A percentile compares a stretch with the other conserved stretches of the same genome.
These are phyloP conservation scores for Saccostrea cuccullata DNA, from an alignment of 1,140 invertebrate species.

Conservation along the genomic window DNA sequence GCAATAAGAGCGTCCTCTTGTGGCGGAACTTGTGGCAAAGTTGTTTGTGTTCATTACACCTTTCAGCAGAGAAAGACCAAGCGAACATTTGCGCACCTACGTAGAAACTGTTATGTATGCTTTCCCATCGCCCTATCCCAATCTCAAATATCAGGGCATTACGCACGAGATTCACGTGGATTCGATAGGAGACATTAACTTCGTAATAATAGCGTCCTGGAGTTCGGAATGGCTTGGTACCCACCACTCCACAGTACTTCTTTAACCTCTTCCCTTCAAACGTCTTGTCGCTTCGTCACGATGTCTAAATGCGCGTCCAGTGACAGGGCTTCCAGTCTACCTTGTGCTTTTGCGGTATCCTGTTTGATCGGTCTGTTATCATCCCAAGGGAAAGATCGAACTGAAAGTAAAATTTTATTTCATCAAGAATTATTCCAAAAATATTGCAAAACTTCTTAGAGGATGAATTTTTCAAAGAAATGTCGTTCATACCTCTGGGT, in stretches of 20 bases:
- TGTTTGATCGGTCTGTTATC: conserved; percentile 28
- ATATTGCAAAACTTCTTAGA: too few species aligned
- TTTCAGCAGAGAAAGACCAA: conserved; percentile 61
- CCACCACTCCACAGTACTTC: conserved; percentile 61
- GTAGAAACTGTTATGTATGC: conserved; percentile 60
- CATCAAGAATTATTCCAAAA: background rate
- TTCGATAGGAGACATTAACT: conserved; percentile 58
- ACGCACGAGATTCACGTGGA: conserved; percentile 59
- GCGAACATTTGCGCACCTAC: conserved; percentile 60
- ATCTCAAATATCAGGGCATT: conserved; percentile 63
- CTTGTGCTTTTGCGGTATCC: conserved; percentile 33
- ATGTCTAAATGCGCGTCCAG: background rate
- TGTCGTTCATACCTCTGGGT: conserved; percentile 24
- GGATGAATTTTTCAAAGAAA: background rate
- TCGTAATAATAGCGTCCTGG: conserved; percentile 60
- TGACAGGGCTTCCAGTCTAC: background rate
- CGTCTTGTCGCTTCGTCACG: background rate
- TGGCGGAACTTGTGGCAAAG: conserved; percentile 63
- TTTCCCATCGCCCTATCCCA: conserved; percentile 56
- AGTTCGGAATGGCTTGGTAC: conserved; percentile 54
- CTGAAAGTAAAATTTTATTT: background rate
- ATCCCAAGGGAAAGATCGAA: conserved; percentile 46
- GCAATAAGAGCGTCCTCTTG: conserved; percentile 53
- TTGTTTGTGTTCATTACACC: conserved; percentile 62
- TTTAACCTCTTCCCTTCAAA: conserved; percentile 54